Evolutionary conservation across 1,140 invertebrate genomes (phyloP).

Genomic region (Xylocopa sonorina): DNA sequence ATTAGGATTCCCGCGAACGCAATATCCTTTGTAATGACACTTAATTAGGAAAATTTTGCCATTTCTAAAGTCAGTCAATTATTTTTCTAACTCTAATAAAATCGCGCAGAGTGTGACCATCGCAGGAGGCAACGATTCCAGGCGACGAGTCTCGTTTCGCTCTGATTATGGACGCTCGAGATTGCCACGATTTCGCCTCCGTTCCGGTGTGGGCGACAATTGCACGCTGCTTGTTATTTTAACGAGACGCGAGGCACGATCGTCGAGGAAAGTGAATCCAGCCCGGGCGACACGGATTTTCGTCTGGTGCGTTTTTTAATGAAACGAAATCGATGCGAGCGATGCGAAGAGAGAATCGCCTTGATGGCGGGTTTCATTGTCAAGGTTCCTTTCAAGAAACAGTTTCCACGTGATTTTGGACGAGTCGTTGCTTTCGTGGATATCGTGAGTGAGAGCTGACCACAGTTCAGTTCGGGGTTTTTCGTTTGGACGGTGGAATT

Average conservation of each 20-base stretch:
- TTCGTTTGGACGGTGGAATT: neutral
- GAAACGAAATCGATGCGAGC: conserved; percentile 36
- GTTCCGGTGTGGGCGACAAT: conserved; percentile 35
- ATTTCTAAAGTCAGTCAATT: neutral
- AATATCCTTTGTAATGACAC: neutral
- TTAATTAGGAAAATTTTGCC: neutral
- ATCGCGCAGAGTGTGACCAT: neutral
- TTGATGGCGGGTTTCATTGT: conserved; percentile 50
- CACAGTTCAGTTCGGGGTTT: neutral
- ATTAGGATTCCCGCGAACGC: neutral
- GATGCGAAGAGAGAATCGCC: conserved; percentile 28
- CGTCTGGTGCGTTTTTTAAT: conserved; percentile 38
- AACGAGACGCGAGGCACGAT: conserved; percentile 13
- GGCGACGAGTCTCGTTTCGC: conserved; percentile 46
- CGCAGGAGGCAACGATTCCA: neutral
- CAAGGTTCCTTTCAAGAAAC: conserved; percentile 26
- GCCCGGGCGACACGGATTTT: conserved; percentile 42
- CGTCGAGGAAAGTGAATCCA: conserved; percentile 61
- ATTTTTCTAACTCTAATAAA: neutral
- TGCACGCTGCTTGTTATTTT: conserved; percentile 51
- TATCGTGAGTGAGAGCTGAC: neutral
- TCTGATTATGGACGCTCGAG: conserved; percentile 56
- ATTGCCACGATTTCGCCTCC: conserved; percentile 40
- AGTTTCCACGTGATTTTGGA: neutral
- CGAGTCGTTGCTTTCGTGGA: neutral